These are phyloP conservation scores for Cyprinus carpio DNA, from an alignment of 2,113 vertebrate genomes.

Conservation along the genomic window DNA sequence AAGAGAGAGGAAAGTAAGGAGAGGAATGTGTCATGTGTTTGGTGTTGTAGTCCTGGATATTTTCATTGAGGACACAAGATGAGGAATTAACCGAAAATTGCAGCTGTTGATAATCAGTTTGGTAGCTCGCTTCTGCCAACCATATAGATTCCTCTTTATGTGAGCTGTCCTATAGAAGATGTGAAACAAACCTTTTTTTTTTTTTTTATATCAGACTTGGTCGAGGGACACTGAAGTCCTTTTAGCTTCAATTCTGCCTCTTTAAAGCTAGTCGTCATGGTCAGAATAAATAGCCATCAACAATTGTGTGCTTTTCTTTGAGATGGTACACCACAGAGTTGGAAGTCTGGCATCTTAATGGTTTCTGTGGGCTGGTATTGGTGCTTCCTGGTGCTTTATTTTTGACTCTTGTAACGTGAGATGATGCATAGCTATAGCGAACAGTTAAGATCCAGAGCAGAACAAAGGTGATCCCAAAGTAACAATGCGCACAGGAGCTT, in stretches of 20 bases:
- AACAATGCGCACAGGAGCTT: not conserved
- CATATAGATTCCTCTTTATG: constrained; percentile 28
- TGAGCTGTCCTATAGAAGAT: constrained; percentile 37
- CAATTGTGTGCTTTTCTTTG: not conserved
- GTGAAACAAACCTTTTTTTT: constrained; percentile 32
- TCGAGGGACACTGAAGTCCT: constrained; percentile 13
- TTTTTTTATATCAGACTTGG: not conserved
- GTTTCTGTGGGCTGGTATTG: constrained; percentile 16
- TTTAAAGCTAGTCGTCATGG: constrained; percentile 16
- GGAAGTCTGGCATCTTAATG: constrained; percentile 15
- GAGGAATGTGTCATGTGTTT: not conserved
- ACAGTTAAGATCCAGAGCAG: constrained; percentile 11
- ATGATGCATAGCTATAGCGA: constrained; percentile 4
- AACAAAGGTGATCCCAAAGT: constrained; percentile 27
- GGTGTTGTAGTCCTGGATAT: not conserved
- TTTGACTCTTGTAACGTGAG: constrained; percentile 21
- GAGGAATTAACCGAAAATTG: constrained; percentile 15
- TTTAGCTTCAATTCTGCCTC: constrained; percentile 26
- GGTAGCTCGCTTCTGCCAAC: constrained; percentile 16
- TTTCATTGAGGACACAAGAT: not conserved
- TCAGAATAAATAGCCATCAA: constrained; percentile 28
- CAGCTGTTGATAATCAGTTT: constrained; percentile 40
- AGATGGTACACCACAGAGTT: not conserved
- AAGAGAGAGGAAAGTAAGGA: not conserved
- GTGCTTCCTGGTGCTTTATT: constrained; percentile 36